Evolutionary conservation across 2,888 invertebrate genomes (phyloP), one percentile per base, ranked within the genome.

Genomic region (Lepidocyrtinus sp.): DNA sequence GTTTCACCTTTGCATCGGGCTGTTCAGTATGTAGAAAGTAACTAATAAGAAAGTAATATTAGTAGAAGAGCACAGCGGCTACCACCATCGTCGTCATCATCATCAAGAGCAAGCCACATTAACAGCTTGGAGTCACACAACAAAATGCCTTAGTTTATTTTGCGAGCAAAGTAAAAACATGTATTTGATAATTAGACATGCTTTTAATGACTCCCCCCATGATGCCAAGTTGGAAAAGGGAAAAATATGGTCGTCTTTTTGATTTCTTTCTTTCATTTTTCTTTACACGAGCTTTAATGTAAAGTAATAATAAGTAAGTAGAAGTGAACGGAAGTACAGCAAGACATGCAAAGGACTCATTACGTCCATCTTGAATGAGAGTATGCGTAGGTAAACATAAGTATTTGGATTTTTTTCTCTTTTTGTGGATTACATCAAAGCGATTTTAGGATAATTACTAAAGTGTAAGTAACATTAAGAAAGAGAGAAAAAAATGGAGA

Each of bases 361-460:
- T 86, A 86, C 86, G 85, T 73, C 83, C 81, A 77, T 81, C 85
- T 83, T 81, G 65, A 67, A 46, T 22, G 77, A 70, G 77, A 64
- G 63, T 59, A 26, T 24, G 69, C 55, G 50, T 25, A 26, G 59
- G 50, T 25, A 59, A 62, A 62, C 61, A 50, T 22, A 22, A 62
- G 46, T 64, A 68, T 74, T 22, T 21, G 22, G 17, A 36, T 59
- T 67, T 59, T 55, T 22, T 19, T 62, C 21, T 46, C 50, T 70
- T 59, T 63, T 50, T 24, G 12, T 77, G 82, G 82, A 83, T 85
- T 85, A 84, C 85, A 84, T 86, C 85, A 81, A 68, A 75, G 73
- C 84, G 83, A 85, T 86, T 85, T 86, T 85, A 84, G 86, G 83
- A 86, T 86, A 86, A 86, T 86, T 86, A 86, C 86, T 86, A 82